A percentile compares a stretch with the other conserved stretches of the same genome.
These are phyloP conservation scores for Amphibalanus amphitrite DNA, from an alignment of 1,140 invertebrate genomes.

Conservation along the genomic window DNA sequence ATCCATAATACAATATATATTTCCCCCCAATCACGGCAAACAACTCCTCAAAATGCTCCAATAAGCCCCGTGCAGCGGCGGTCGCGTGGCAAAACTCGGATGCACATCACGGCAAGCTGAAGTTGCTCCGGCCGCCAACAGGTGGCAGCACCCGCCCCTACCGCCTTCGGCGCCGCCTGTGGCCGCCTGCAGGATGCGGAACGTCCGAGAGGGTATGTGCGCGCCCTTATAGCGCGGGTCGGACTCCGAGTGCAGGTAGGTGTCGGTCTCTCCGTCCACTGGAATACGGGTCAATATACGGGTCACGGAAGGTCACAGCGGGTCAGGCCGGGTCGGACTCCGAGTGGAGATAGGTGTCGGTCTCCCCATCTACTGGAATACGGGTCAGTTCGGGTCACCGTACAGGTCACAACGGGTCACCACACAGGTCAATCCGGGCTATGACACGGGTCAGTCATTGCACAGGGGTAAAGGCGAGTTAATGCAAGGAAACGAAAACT, in stretches of 20 bases:
- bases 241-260: conserved; percentile 35
- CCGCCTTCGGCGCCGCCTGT: conserved; percentile 15
- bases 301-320: background rate
- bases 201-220: conserved; percentile 50
- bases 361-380: too few relatives aligned
- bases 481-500: too few relatives aligned
- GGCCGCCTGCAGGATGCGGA: conserved; percentile 40
- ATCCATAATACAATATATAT: background rate
- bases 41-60: background rate
- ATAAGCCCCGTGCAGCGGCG: background rate
- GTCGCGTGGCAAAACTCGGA: too few relatives aligned
- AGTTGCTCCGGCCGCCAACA: background rate
- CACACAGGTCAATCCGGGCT: too few relatives aligned
- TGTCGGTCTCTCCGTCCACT: conserved; percentile 20
- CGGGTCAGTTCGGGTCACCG: too few relatives aligned
- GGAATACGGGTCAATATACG: background rate
- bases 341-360: too few relatives aligned
- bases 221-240: conserved; percentile 45
- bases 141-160: background rate
- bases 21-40: background rate
- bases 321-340: background rate
- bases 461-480: too few relatives aligned
- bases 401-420: too few relatives aligned
- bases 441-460: too few relatives aligned
- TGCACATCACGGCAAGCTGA: background rate